A percentile compares a stretch with the other conserved stretches of the same genome.
phyloP scores from a whole-genome alignment of 2,797 vertebrate species.

The Enteromius mattozi region DNA sequence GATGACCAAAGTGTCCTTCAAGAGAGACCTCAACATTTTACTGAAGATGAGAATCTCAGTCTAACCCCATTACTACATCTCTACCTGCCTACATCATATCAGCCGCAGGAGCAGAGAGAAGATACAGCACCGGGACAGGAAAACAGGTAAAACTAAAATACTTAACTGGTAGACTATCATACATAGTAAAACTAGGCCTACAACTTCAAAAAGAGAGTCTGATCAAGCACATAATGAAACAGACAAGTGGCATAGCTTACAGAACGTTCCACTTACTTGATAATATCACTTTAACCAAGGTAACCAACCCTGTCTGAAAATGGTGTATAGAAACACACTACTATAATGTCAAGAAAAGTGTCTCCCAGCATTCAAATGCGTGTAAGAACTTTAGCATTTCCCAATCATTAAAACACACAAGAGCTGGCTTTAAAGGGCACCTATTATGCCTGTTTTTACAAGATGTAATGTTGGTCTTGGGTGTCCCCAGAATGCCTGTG shows the following conservation, averaged over 20 bases:
- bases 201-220: not conserved
- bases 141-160: slow-evolving; percentile 50
- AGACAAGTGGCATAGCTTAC: not conserved
- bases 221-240: not conserved
- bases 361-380: not conserved
- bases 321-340: not conserved
- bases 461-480: not conserved
- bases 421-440: not conserved
- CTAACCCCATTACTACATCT: slow-evolving; percentile 66
- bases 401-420: not conserved
- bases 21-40: slow-evolving; percentile 2
- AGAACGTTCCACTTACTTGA: not conserved
- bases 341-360: not conserved
- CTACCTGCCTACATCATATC: slow-evolving; percentile 65
- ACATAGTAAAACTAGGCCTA: not conserved
- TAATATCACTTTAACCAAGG: not conserved
- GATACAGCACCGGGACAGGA: not conserved
- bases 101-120: slow-evolving; percentile 60
- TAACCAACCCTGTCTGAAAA: not conserved
- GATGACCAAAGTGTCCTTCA: slow-evolving; percentile 9
- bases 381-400: not conserved
- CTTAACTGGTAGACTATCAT: not conserved
- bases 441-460: not conserved
- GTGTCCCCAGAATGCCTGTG: not conserved
- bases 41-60: not conserved